A percentile compares a stretch with the other conserved stretches of the same genome.
Conservation (phyloP, 2,888 invertebrate species). For the Hyposoter dolosus region DNA sequence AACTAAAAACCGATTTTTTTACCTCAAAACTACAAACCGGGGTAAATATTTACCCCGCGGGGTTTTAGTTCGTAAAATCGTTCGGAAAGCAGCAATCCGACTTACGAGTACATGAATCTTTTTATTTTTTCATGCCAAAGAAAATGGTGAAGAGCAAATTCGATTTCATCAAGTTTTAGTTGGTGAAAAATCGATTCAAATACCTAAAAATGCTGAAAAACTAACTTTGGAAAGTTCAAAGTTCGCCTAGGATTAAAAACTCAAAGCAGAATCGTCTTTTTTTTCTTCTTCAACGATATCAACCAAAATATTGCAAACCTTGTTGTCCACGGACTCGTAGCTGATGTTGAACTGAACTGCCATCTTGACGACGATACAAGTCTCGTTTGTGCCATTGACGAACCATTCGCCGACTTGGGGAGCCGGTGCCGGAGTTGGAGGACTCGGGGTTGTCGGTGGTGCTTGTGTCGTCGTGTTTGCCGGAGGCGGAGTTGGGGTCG, state of each 20-base stretch:
- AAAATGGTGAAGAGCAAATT: no score
- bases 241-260: neutral
- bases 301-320: slow-evolving; percentile 71
- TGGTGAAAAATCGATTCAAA: no score
- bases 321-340: slow-evolving; percentile 84
- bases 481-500: slow-evolving; percentile 31
- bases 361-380: slow-evolving; percentile 89
- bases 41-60: no score
- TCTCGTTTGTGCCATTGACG: slow-evolving; percentile 85
- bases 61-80: no score
- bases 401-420: slow-evolving; percentile 86
- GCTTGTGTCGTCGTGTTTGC: slow-evolving; percentile 20
- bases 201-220: no score
- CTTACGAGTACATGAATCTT: no score
- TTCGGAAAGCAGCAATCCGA: no score
- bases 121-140: no score
- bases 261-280: neutral
- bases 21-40: no score
- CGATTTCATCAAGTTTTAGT: no score
- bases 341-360: slow-evolving; percentile 88
- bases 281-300: neutral
- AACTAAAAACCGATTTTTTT: no score
- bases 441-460: slow-evolving; percentile 75
- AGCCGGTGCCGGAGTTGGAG: slow-evolving; percentile 75
- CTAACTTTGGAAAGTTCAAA: no score